Base-by-base conservation (phyloP, 2,888 invertebrate genomes). In the Pristionchus fissidentatus region DNA sequence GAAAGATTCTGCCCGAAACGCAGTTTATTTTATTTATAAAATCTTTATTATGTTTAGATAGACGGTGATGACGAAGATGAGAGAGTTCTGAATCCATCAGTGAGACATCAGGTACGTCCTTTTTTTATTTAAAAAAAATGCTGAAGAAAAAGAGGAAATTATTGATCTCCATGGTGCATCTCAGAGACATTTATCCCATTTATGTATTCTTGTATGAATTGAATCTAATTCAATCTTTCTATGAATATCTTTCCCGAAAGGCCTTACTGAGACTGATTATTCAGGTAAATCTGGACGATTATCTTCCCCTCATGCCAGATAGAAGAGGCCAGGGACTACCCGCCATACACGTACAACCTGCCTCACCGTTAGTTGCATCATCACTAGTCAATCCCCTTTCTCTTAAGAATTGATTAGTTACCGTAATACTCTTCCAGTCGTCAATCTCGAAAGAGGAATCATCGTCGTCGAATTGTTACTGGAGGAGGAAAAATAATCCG, bases 291-390 rank as follows among this genome's bases (percentile, higher is more conserved):
- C 10, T 78, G 13, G 32, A 29, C 29, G 78, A 78, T 38, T 78
- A 78, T 38, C 78, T 78, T 43, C 78, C 78, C 7, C 52, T 55
- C n/a, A 78, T 78, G 35, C 55, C 78, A 22, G 55, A 78, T 78
- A 15, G 55, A 52, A 43, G 55, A 41, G 32, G 66, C 22, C 35
- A 29, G 15, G 46, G 19, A 49, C 8, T 22, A 15, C 49, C 46
- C 8, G 13, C 75, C 26, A 46, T 46, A 15, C 43, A 75, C 3
- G n/a, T n/a, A 38, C 15, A 1, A 19, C 41, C 22, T 38, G 35
- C 52, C n/a, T 10, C 38, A 22, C 38, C 66, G 66, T 66, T 35
- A 66, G 66, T 38, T 15, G 13, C 52, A 49, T 19, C 19, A 10
- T 43, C n/a, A n/a, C 15, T 75, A 43, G 10, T 5, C 19, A 3